Evolutionary conservation across 2,888 invertebrate species (phyloP).

Genomic region (Melanophora roralis): DNA sequence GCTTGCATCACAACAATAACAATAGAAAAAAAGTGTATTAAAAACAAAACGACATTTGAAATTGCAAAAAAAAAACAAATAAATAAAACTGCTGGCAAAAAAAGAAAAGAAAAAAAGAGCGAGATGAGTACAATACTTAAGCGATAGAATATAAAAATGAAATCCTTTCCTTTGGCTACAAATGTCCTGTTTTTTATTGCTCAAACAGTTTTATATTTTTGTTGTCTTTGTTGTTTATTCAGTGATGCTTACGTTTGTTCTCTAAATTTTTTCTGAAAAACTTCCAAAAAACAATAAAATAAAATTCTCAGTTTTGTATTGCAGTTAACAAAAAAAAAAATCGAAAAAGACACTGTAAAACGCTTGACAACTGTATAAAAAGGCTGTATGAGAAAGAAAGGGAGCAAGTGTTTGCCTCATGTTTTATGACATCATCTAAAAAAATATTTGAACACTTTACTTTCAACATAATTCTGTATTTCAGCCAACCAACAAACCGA

Average conservation of each 20-base stretch:
- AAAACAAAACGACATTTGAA: conserved; percentile 56
- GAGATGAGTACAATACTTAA: conserved; percentile 43
- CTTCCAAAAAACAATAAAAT: conserved; percentile 2
- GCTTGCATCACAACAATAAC: conserved; percentile 57
- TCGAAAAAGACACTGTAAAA: conserved; percentile 32
- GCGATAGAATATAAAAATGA: conserved; percentile 57
- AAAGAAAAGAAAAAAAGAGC: neutral
- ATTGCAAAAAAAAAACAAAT: conserved; percentile 7
- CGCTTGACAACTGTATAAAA: conserved; percentile 59
- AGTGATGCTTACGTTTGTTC: conserved; percentile 45
- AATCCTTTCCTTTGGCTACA: conserved; percentile 62
- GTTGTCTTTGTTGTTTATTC: conserved; percentile 52
- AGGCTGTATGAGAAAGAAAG: conserved; percentile 29
- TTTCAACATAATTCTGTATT: conserved; percentile 4
- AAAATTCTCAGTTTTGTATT: conserved; percentile 53
- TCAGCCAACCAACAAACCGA: neutral
- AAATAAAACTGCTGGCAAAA: conserved; percentile 24
- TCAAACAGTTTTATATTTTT: conserved; percentile 51
- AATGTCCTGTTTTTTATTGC: conserved; percentile 62
- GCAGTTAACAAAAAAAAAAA: conserved; percentile 30
- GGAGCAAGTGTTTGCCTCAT: conserved; percentile 62
- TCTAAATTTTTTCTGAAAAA: neutral
- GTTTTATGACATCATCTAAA: conserved; percentile 63
- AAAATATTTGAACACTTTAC: conserved; percentile 33
- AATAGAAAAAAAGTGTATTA: conserved; percentile 40